These are phyloP conservation scores for Chironomus tepperi DNA, from an alignment of 1,140 invertebrate genomes.

Conservation along the genomic window DNA sequence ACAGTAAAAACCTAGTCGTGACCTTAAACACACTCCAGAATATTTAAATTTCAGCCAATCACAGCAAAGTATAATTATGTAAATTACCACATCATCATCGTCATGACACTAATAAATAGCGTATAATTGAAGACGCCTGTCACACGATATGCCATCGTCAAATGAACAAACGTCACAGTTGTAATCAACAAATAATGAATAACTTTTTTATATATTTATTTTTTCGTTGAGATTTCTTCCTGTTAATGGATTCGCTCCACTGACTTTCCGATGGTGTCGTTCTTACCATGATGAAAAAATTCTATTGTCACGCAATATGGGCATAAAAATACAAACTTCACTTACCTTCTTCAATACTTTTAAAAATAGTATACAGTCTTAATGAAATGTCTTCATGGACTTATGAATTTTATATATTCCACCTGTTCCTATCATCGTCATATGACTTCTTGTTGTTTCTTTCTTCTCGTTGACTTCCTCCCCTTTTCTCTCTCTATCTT, in stretches of 20 bases:
- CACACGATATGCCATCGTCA: slow-evolving; percentile 16
- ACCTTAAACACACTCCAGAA: not conserved
- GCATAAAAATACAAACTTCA: not conserved
- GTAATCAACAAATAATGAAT: not conserved
- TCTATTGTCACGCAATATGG: slow-evolving; percentile 22
- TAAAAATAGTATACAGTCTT: not conserved
- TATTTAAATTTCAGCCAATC: not conserved
- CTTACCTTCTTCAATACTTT: not conserved
- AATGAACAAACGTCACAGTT: not conserved
- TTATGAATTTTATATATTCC: slow-evolving; percentile 3
- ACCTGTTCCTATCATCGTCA: slow-evolving; percentile 6
- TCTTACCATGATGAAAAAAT: not conserved
- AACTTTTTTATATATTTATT: no score
- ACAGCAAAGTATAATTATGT: not conserved
- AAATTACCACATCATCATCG: not conserved
- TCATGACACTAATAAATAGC: slow-evolving; percentile 22
- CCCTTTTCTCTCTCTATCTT: not conserved
- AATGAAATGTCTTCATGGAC: slow-evolving; percentile 21
- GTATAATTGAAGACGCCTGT: slow-evolving; percentile 16
- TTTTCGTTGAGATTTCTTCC: not conserved
- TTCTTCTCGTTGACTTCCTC: not conserved
- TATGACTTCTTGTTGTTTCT: not conserved
- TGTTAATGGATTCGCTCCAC: not conserved
- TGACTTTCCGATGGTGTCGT: slow-evolving; percentile 10
- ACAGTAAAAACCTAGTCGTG: not conserved